A percentile compares a stretch with the other conserved stretches of the same genome.
phyloP scores from a whole-genome alignment of 2,888 invertebrate genomes.

The Lathronympha strigana region DNA sequence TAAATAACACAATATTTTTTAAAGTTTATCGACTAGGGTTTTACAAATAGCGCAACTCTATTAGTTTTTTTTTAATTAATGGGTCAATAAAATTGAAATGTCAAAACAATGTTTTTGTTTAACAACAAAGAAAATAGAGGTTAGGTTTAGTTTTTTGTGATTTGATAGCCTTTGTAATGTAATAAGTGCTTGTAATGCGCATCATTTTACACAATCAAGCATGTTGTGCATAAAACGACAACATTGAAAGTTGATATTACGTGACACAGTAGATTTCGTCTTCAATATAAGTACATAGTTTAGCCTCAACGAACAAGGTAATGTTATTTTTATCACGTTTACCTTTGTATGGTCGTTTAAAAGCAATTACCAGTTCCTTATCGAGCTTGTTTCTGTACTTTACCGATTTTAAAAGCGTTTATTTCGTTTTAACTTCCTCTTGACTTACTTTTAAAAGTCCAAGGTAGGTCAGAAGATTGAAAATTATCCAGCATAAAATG shows the following conservation, averaged over 20 bases:
- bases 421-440: constrained; percentile 25
- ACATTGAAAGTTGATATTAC: constrained; percentile 11
- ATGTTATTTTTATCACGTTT: constrained; percentile 28
- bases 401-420: constrained; percentile 26
- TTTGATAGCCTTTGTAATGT: neutral
- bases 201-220: constrained; percentile 10
- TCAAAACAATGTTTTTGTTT: constrained; percentile 30
- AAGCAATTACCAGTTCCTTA: constrained; percentile 33
- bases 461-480: constrained; percentile 17
- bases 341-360: constrained; percentile 30
- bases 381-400: constrained; percentile 26
- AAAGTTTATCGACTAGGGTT: constrained; percentile 9
- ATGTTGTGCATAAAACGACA: neutral
- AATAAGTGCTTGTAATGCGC: neutral
- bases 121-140: constrained; percentile 19
- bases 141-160: neutral
- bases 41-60: constrained; percentile 38
- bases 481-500: neutral
- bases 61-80: constrained; percentile 30
- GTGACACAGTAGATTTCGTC: constrained; percentile 8
- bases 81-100: constrained; percentile 46
- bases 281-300: constrained; percentile 1
- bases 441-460: constrained; percentile 27
- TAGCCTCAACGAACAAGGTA: constrained; percentile 16
- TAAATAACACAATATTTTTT: neutral